Conservation (phyloP, 2,888 invertebrate genomes). For the Sceliomorpha sp. region DNA sequence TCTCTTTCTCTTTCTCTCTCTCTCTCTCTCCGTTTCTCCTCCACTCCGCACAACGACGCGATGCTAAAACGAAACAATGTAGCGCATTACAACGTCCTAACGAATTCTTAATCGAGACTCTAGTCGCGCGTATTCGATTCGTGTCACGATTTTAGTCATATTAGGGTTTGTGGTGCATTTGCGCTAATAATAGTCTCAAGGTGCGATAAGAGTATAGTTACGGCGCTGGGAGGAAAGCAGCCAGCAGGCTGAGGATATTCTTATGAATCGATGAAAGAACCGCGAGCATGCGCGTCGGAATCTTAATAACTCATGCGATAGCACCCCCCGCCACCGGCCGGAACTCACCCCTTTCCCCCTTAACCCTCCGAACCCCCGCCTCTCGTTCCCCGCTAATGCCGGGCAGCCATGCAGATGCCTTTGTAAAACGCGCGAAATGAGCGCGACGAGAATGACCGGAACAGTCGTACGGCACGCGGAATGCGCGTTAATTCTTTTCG, state of each 20-base stretch:
- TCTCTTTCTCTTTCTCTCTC: conserved; percentile 8
- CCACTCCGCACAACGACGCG: too few species aligned
- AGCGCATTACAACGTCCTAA: conserved; percentile 9
- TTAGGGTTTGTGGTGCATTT: conserved; percentile 47
- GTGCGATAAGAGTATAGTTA: conserved; percentile 56
- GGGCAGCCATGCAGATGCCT: conserved; percentile 52
- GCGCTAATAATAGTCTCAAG: conserved; percentile 53
- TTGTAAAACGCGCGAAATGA: conserved; percentile 60
- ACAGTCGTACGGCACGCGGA: conserved; percentile 18
- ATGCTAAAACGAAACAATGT: too few species aligned
- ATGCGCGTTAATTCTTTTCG: too few species aligned
- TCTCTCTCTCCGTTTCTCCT: too few species aligned
- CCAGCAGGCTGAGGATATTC: conserved; percentile 70
- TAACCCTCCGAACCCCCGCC: conserved; percentile 47
- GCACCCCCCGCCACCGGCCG: conserved; percentile 56
- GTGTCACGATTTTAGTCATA: conserved; percentile 45
- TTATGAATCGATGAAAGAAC: conserved; percentile 78
- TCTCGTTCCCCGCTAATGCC: conserved; percentile 28
- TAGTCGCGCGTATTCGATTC: conserved; percentile 38
- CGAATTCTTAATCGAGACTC: conserved; percentile 26
- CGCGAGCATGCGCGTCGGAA: conserved; percentile 75
- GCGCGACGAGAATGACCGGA: conserved; percentile 42
- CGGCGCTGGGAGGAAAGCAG: conserved; percentile 60
- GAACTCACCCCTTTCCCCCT: conserved; percentile 40
- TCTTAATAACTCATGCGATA: conserved; percentile 77